Conservation (phyloP, 2,113 vertebrate genomes). For the Pelvicachromis taeniatus region DNA sequence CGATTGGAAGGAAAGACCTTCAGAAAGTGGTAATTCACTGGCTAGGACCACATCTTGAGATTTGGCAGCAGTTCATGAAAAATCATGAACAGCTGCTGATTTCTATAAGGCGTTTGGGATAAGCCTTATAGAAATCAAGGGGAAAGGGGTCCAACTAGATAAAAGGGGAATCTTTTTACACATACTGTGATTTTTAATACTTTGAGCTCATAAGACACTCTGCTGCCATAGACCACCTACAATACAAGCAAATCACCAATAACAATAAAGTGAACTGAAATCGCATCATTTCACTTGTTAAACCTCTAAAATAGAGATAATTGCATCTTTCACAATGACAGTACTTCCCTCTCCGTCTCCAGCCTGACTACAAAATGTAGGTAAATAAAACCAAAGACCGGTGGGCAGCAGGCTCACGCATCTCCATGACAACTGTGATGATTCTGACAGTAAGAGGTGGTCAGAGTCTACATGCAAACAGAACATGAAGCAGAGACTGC, state of each 20-base stretch:
- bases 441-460: not conserved
- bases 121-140: not conserved
- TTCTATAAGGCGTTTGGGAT: not conserved
- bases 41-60: not conserved
- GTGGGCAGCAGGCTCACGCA: not conserved
- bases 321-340: not conserved
- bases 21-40: too few relatives aligned
- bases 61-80: not conserved
- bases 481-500: not conserved
- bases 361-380: not conserved
- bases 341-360: not conserved
- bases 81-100: not conserved
- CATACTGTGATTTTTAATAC: not conserved
- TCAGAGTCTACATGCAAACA: not conserved
- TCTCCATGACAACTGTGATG: not conserved
- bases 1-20: too few relatives aligned
- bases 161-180: not conserved
- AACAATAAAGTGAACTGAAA: not conserved
- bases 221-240: not conserved
- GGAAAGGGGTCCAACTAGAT: not conserved
- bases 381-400: not conserved
- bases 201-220: not conserved
- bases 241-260: fast-evolving
- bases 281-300: not conserved
- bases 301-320: not conserved